Conservation (phyloP, 92 coral and sea anemone genomes). For the Parazoanthus darwini region DNA sequence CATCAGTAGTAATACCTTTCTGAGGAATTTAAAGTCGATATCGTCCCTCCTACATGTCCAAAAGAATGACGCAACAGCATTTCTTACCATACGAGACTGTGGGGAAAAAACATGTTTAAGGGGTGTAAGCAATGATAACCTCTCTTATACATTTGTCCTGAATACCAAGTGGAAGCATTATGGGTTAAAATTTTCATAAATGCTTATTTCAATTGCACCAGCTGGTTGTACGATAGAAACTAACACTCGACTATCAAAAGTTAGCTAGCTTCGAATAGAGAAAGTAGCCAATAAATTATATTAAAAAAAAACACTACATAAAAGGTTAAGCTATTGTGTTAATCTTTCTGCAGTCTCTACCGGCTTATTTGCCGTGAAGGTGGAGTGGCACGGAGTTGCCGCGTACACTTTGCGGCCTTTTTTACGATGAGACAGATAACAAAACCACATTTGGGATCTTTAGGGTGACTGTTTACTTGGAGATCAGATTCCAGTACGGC, state of each 20-base stretch:
- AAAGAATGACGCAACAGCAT: conserved; percentile 82
- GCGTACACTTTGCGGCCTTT: too few relatives aligned
- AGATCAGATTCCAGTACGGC: too few relatives aligned
- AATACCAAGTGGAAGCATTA: background rate
- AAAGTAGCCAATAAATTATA: background rate
- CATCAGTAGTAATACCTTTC: conserved; percentile 58
- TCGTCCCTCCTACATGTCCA: conserved; percentile 97
- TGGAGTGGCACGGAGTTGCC: too few relatives aligned
- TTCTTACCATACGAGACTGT: conserved; percentile 93
- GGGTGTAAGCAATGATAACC: background rate
- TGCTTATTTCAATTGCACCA: too few relatives aligned
- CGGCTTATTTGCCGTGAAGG: too few relatives aligned
- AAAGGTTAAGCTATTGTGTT: too few relatives aligned
- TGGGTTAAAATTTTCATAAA: background rate
- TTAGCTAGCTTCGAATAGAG: background rate
- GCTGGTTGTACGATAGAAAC: background rate
- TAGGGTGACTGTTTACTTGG: too few relatives aligned
- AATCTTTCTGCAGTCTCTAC: background rate
- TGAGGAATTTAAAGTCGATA: conserved; percentile 86
- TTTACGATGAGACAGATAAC: too few relatives aligned
- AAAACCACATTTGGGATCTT: too few relatives aligned
- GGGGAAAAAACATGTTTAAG: background rate
- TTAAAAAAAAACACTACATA: background rate
- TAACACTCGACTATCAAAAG: background rate
- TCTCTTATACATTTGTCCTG: background rate